Base-by-base conservation (phyloP, 2,113 vertebrate genomes). In the Canis aureus region DNA sequence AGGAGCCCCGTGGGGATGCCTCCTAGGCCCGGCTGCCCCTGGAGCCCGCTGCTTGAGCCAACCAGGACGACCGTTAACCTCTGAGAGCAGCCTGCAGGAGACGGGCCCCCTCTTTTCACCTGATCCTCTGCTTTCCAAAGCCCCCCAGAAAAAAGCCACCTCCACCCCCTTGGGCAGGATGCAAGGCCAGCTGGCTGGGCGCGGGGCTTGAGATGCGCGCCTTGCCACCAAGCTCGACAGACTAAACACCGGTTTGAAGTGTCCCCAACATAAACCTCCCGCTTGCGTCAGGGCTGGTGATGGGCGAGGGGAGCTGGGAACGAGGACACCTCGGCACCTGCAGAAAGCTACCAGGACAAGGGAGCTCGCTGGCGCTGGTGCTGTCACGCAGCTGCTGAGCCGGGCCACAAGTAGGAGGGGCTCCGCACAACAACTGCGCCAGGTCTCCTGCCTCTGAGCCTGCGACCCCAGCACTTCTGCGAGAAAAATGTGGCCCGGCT, bases 321-420 rank as follows among this genome's bases (percentile, higher is more conserved):
- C 96, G 98, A 97, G 96, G 87, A 32, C 91, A 97, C 95, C 98
- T 91, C 1, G 93, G 98, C 98, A 98, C 98, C 99, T 98, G 98
- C 97, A 78, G 95, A 81, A 95, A 97, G 97, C 96, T 96, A 55
- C 25, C 7, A 3, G 3, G 15, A 69, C 67, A 19, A 4, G 23
- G 27, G 73, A 76, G 38, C 12, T 0, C 1, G 23, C 3, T 27
- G 73, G 71, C 1, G 23, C 3, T 27, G 73, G 71, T 1, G 73
- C 11, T 5, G 60, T 8, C 43, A 43, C 43, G 20, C 19, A 0
- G 8, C n/a, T 0, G 25, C 3, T 0, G 9, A 85, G 71, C n/a
- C 0, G 1, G 15, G 17, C 1, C 5, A 32, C 17, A 6, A 22
- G 27, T 15, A 3, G 10, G 4, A 29, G 55, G 53, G 4, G 13